A percentile compares a stretch with the other conserved stretches of the same genome.
phyloP scores from a whole-genome alignment of 2,888 invertebrate genomes.

The Luperina testacea region DNA sequence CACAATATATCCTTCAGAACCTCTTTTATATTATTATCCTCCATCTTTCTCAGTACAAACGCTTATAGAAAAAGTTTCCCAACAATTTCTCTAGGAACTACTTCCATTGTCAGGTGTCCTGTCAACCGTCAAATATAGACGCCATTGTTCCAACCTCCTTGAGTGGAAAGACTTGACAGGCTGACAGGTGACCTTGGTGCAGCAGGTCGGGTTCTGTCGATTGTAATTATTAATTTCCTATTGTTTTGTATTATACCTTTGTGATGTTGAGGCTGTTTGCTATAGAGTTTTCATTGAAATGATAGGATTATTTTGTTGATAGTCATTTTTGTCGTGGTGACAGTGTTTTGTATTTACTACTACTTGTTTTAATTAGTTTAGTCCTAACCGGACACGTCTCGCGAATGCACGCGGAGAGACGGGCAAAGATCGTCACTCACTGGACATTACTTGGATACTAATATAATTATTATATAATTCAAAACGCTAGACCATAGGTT shows the following conservation, averaged over 20 bases:
- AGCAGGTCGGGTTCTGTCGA: slow-evolving; percentile 48
- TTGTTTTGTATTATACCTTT: slow-evolving; percentile 17
- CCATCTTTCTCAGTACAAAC: slow-evolving; percentile 1
- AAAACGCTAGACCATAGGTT: not conserved
- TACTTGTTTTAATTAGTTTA: not conserved
- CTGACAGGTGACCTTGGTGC: slow-evolving; percentile 43
- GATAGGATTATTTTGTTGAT: not conserved
- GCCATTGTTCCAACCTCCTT: slow-evolving; percentile 56
- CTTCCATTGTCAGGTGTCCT: slow-evolving; percentile 53
- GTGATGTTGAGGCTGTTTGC: not conserved
- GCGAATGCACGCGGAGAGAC: no score
- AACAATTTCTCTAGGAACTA: slow-evolving; percentile 32
- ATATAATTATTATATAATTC: not conserved
- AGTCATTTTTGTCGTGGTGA: not conserved
- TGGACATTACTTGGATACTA: not conserved
- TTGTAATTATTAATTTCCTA: slow-evolving; percentile 28
- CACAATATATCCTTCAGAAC: not conserved
- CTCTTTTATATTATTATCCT: not conserved
- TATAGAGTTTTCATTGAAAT: not conserved
- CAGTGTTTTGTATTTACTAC: not conserved
- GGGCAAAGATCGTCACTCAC: no score
- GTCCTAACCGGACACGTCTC: no score
- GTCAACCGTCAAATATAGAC: slow-evolving; percentile 61
- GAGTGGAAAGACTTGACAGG: slow-evolving; percentile 37
- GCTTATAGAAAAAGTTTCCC: slow-evolving; percentile 21